Evolutionary conservation across 2,888 invertebrate genomes (phyloP), one percentile per base, ranked within the genome.

Genomic region (Cryptophagus acutangulus): DNA sequence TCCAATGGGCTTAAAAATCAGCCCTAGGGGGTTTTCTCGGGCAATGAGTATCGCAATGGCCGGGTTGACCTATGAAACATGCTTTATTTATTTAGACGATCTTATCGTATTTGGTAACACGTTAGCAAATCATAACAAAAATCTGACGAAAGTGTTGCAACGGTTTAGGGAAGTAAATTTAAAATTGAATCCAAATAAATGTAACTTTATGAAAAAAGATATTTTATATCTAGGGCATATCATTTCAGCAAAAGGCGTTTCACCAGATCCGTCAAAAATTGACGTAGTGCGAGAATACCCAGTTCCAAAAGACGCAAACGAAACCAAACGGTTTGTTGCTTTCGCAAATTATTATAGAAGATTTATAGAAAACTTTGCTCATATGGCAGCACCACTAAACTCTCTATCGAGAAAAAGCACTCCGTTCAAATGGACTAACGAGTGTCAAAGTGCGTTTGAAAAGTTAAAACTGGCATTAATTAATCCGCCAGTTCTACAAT

Each of bases 1-100:
- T 16, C 47, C 48, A 13, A 54, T 59, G 51, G 54, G 57, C 16
- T 40, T 58, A 29, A 58, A 57, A 47, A 51, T 43, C 45, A 43
- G 40, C 38, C 40, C 53, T 10, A 48, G 50, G 44, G 34, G 46
- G 33, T 58, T 59, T 48, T 57, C 49, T 13, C 37, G 55, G 33
- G 34, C 39, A 18, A 54, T 54, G 51, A 46, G 49, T 3, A 47
- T 55, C 8, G 54, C 54, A 30, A 47, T 54, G 45, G 45, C 52
- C 20, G 51, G 51, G 8, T 33, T 55, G 17, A 44, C 41, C 28
- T 46, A 46, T 38, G 20, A 20, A 20, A 20, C 9, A 5, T 20
- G 20, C 9, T 20, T 20, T 20, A 20, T 20, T 20, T 20, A 20
- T 20, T 20, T 20, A 20, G 20, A 20, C 20, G 20, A 20, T 20